Base-by-base conservation (phyloP, 2,888 invertebrate species). In the Heliconius aoede region DNA sequence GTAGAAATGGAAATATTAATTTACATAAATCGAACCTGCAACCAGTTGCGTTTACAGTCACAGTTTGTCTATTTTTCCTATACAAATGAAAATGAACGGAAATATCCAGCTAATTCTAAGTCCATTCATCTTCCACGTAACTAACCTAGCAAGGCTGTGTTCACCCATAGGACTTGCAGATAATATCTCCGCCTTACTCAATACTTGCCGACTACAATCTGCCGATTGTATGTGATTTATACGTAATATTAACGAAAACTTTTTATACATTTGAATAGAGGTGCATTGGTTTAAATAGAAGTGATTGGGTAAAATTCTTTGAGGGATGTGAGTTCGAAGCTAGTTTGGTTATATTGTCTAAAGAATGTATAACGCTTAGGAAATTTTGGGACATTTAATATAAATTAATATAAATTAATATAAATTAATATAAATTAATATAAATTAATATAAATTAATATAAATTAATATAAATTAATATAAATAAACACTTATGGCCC, bases 91-190 rank as follows among this genome's bases (percentile, higher is more conserved):
- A 55, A n/a, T n/a, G 55, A 51, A 69, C 13, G 55, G 30, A 55
- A 69, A 55, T 69, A 32, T n/a, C 15, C 51, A 30, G 55, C 55
- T 30, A 69, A 68, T 69, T 69, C 51, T 32, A 69, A 69, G 30
- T 36, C 72, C 60, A 72, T 72, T 75, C 74, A 60, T 61, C 58
- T 81, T 82, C 86, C 51, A 55, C 67, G 61, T 77, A 61, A 40
- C 58, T 72, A 79, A 71, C 76, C 80, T 76, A 69, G 81, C 80
- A 89, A 90, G 86, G 88, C 90, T 88, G 89, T 88, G 88, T 86
- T 84, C 85, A 86, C 88, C 88, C 88, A 89, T 65, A 72, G 60
- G 62, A 75, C 71, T 75, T 64, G 21, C 5, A 71, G 75, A 75
- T 75, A 62, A 55, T 26, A 76, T 76, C 75, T 26, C 75, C 75